phyloP scores from a whole-genome alignment of 2,888 invertebrate species.

The Meganola albula region DNA sequence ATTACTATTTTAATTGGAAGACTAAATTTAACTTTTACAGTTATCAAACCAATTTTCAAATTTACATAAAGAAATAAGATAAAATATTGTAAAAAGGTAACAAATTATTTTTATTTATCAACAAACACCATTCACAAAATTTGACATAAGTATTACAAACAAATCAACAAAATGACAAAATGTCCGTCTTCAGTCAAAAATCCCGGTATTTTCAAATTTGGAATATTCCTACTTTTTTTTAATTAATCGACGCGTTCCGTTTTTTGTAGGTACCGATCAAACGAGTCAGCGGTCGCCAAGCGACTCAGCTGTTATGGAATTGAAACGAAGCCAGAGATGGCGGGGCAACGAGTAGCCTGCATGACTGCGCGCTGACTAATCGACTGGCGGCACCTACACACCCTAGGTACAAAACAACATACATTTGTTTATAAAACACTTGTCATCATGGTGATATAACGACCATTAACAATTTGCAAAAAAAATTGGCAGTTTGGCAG shows the following conservation, averaged over 20 bases:
- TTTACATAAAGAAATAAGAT: conserved; percentile 10
- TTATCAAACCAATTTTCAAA: conserved; percentile 8
- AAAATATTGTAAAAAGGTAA: conserved; percentile 32
- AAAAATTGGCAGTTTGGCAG: no score
- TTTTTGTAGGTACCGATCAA: conserved; percentile 50
- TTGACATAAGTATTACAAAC: no score
- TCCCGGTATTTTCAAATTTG: conserved; percentile 15
- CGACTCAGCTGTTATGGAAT: conserved; percentile 53
- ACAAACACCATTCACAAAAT: conserved; percentile 47
- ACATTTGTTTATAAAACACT: no score
- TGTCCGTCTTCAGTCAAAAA: conserved; percentile 9
- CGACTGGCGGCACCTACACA: conserved; percentile 57
- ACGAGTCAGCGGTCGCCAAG: conserved; percentile 61
- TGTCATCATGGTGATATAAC: no score
- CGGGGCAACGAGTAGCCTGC: conserved; percentile 47
- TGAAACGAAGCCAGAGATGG: conserved; percentile 41
- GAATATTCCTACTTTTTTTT: conserved; percentile 4
- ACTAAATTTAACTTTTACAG: conserved; percentile 27
- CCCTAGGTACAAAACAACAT: conserved; percentile 36
- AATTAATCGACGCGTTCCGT: conserved; percentile 15
- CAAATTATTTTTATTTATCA: conserved; percentile 44
- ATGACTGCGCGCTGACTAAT: conserved; percentile 67
- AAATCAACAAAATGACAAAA: conserved; percentile 35
- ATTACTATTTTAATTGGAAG: conserved; percentile 36
- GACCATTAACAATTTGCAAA: no score